Evolutionary conservation across 2,113 vertebrate species (phyloP), one percentile per base, ranked within the genome.

Genomic region (Manacus vitellinus): DNA sequence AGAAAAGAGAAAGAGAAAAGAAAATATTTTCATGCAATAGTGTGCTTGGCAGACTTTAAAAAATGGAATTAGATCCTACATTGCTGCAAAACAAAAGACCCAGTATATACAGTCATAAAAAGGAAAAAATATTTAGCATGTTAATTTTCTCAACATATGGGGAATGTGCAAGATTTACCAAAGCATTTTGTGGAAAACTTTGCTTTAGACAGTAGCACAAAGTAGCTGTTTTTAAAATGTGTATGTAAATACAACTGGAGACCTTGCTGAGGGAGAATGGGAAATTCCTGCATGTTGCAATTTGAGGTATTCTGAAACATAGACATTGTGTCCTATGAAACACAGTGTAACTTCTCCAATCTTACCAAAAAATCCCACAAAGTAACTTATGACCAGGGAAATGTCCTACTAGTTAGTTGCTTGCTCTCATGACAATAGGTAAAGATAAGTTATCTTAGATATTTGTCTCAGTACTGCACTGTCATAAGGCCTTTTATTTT

Each of bases 361-460:
- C 58, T 94, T 76, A 55, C 7, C 1, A 76, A 86, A 83, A 80
- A 54, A 43, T 54, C n/a, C 37, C 46, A 56, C 51, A 61, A 41
- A n/a, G 16, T 85, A 87, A 71, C 41, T 88, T 89, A 37, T 8
- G 43, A 76, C 49, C 37, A 54, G 8, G 14, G 31, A 33, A 85
- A 75, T 70, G 24, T 46, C 33, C 44, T 65, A 7, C 68, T 84
- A 63, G n/a, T 83, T 89, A 85, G 43, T 82, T 92, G 47, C 46
- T 56, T 80, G 35, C 35, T 79, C 19, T 95, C 72, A 44, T 58
- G 51, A 46, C 47, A 70, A 58, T 65, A 56, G 31, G 9, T 67
- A 31, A 47, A 93, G 89, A 75, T 87, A 91, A 79, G 62, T 91
- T 96, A 85, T 95, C 92, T 77, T 67, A 71, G 51, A 8, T 75